These are phyloP conservation scores for Danaus plexippus DNA, from an alignment of 1,140 invertebrate species.

Conservation along the genomic window DNA sequence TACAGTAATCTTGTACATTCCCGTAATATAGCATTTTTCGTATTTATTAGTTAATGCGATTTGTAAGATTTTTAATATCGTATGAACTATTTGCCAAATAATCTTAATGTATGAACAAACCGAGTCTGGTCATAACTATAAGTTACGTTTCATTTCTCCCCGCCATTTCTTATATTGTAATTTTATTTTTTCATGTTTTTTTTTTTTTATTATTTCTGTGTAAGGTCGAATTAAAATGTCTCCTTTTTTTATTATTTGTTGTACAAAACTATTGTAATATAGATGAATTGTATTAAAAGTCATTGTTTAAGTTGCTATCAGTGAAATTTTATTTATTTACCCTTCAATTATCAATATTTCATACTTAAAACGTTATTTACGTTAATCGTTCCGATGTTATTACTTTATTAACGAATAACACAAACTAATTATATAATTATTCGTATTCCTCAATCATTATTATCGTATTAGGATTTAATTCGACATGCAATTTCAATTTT, in stretches of 20 bases:
- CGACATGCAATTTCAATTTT: no score
- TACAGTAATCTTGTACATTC: no score
- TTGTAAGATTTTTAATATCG: neutral
- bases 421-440: no score
- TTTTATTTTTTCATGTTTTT: conserved; percentile 46
- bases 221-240: conserved; percentile 42
- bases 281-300: conserved; percentile 65
- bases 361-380: no score
- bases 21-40: no score
- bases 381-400: no score
- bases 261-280: conserved; percentile 65
- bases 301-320: conserved; percentile 64
- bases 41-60: no score
- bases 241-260: conserved; percentile 57
- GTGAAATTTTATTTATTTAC: conserved; percentile 43
- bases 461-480: no score
- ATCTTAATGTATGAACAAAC: conserved; percentile 15
- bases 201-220: conserved; percentile 27
- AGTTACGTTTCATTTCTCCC: conserved; percentile 2
- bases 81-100: conserved; percentile 5
- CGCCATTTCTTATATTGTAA: conserved; percentile 53
- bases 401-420: no score
- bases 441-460: no score
- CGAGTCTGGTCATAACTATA: conserved; percentile 10
- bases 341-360: conserved; percentile 4